These are phyloP conservation scores for Gibbula magus DNA, from an alignment of 2,888 invertebrate species.

Conservation along the genomic window DNA sequence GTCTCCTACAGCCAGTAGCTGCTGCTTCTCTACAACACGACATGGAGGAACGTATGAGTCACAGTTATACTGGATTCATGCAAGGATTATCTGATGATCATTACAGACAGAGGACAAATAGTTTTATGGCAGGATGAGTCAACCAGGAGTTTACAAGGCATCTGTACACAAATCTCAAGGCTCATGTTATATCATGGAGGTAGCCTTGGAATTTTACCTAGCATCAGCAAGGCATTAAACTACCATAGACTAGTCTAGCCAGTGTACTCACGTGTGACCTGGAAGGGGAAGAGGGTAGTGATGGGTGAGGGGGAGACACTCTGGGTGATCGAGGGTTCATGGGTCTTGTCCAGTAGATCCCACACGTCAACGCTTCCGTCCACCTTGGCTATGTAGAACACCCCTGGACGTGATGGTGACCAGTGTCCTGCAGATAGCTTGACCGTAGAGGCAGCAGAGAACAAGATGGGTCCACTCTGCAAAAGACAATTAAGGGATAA, in stretches of 20 bases:
- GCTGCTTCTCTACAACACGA: constrained; percentile 67
- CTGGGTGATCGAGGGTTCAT: constrained; percentile 82
- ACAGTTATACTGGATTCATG: no score
- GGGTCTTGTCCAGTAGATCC: constrained; percentile 84
- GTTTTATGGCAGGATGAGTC: no score
- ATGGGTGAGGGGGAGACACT: constrained; percentile 78
- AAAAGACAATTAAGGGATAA: constrained; percentile 16
- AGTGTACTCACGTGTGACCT: constrained; percentile 66
- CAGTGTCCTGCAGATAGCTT: constrained; percentile 78
- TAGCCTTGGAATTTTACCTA: no score
- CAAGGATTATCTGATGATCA: no score
- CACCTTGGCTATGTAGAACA: constrained; percentile 82
- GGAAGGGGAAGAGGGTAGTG: constrained; percentile 68
- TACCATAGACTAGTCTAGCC: background rate
- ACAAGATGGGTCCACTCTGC: constrained; percentile 72
- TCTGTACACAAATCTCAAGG: no score
- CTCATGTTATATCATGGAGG: no score
- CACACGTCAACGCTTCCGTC: constrained; percentile 89
- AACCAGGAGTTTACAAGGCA: no score
- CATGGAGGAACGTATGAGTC: no score
- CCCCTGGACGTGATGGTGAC: constrained; percentile 85
- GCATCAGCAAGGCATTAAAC: background rate
- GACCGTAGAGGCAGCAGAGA: constrained; percentile 61
- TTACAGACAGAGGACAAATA: no score
- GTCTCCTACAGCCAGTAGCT: constrained; percentile 74